These are phyloP conservation scores for Epinotia ramella DNA, from an alignment of 2,888 invertebrate genomes.

Conservation along the genomic window DNA sequence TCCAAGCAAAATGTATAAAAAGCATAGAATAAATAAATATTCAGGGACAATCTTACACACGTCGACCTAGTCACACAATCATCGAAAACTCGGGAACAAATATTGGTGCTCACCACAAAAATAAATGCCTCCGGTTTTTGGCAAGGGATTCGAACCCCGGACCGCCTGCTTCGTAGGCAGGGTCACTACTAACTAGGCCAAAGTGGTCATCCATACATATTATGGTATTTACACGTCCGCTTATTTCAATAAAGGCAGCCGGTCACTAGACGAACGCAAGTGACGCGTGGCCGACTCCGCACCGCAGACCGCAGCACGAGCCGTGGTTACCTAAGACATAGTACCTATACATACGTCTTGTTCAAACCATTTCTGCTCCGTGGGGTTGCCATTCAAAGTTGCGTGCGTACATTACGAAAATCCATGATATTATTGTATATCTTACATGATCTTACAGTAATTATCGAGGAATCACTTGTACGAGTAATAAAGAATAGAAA, in stretches of 20 bases:
- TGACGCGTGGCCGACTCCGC: constrained; percentile 38
- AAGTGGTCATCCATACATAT: no score
- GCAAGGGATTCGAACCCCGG: no score
- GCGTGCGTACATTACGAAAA: background rate
- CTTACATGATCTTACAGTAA: no score
- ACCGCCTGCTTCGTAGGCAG: no score
- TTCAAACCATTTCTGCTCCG: constrained; percentile 2
- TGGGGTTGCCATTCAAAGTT: background rate
- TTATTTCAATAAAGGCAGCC: constrained; percentile 13
- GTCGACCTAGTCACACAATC: no score
- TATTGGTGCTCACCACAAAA: no score
- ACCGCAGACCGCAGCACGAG: constrained; percentile 79
- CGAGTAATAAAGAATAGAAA: background rate
- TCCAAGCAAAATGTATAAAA: background rate
- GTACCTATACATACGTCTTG: constrained; percentile 2
- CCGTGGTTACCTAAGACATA: constrained; percentile 30
- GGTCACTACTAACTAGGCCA: no score
- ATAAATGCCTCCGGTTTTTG: no score
- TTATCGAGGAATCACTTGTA: constrained; percentile 12
- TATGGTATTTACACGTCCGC: background rate
- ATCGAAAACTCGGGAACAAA: no score
- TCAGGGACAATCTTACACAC: no score
- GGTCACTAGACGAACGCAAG: constrained; percentile 14
- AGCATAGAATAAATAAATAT: background rate
- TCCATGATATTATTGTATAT: no score